Conservation (phyloP, 2,113 vertebrate species). For the Notothenia rossii region DNA sequence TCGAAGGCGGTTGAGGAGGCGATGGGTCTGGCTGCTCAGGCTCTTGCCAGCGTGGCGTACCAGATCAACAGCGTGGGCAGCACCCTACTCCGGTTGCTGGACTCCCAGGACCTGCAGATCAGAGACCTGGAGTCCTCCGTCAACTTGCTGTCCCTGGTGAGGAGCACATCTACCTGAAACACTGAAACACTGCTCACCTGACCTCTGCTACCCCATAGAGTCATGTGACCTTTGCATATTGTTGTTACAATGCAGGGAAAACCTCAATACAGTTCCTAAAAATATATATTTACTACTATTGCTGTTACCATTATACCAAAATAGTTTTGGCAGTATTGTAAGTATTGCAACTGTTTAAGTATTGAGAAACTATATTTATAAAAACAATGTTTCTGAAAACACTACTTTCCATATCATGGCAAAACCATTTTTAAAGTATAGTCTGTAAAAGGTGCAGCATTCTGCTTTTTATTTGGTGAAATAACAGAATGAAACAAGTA, state of each 20-base stretch:
- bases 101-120: constrained; percentile 85
- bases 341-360: no score
- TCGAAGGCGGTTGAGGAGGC: constrained; percentile 88
- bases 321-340: no score
- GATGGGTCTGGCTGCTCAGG: constrained; percentile 89
- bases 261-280: no score
- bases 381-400: no score
- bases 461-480: not conserved
- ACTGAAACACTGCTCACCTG: not conserved
- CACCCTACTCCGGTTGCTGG: constrained; percentile 86
- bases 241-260: no score
- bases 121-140: constrained; percentile 85
- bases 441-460: not conserved
- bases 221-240: not conserved
- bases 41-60: constrained; percentile 91
- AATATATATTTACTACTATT: no score
- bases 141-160: constrained; percentile 85
- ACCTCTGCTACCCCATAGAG: not conserved
- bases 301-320: no score
- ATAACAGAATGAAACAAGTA: not conserved
- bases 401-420: no score
- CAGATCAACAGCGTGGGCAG: constrained; percentile 90
- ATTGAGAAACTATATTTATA: no score
- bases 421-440: not conserved
- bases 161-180: not conserved